phyloP scores from a whole-genome alignment of 2,888 invertebrate species.

The Apotomis turbidana region DNA sequence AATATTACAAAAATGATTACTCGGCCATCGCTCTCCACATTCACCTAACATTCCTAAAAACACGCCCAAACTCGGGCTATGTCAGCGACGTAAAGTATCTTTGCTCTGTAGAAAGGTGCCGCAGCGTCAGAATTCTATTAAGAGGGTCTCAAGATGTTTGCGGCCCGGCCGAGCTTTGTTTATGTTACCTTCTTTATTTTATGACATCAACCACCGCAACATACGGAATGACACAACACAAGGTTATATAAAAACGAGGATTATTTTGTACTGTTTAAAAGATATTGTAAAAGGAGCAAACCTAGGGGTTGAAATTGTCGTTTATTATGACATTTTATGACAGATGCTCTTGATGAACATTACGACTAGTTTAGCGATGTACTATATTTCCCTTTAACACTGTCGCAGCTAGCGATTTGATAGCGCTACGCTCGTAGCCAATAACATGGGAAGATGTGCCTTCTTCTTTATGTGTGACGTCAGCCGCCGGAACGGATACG shows the following conservation, averaged over 20 bases:
- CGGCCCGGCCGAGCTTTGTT: constrained; percentile 59
- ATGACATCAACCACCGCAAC: constrained; percentile 52
- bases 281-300: too few relatives aligned
- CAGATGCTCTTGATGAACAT: too few relatives aligned
- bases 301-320: too few relatives aligned
- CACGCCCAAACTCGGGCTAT: constrained; percentile 45
- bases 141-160: constrained; percentile 72
- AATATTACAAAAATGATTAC: constrained; percentile 34
- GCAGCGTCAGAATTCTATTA: constrained; percentile 72
- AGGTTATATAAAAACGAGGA: constrained; percentile 53
- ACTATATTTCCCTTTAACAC: too few relatives aligned
- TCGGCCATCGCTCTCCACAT: constrained; percentile 47
- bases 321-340: too few relatives aligned
- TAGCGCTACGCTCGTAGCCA: too few relatives aligned
- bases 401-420: too few relatives aligned
- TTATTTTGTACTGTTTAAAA: too few relatives aligned
- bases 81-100: constrained; percentile 62
- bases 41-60: constrained; percentile 50
- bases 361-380: too few relatives aligned
- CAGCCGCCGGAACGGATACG: constrained; percentile 53
- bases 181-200: constrained; percentile 66
- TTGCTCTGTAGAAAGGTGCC: constrained; percentile 62
- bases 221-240: constrained; percentile 58
- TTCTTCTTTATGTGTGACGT: constrained; percentile 65
- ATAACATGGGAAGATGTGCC: constrained; percentile 19